Evolutionary conservation across 1,140 invertebrate species (phyloP).

Genomic region (Halesus radiatus): DNA sequence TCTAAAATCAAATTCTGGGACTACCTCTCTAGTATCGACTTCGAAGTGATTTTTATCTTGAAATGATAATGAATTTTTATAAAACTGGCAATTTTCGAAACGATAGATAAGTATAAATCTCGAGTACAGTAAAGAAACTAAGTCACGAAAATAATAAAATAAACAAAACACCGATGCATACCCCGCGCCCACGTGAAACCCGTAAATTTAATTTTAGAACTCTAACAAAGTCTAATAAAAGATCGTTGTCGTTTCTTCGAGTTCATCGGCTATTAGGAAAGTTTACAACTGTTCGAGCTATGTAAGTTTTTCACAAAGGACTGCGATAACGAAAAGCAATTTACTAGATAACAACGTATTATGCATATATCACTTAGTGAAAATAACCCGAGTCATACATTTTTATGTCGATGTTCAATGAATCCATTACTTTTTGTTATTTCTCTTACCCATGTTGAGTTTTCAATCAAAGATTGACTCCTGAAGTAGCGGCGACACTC

Average conservation of each 20-base stretch:
- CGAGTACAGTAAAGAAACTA: no score
- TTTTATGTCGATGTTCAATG: not conserved
- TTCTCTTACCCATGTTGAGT: slow-evolving; percentile 34
- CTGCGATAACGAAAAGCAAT: not conserved
- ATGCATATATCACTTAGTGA: no score
- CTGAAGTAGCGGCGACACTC: slow-evolving; percentile 31
- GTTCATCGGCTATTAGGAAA: not conserved
- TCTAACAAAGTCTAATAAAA: not conserved
- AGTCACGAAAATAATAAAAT: no score
- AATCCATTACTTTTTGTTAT: not conserved
- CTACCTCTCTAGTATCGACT: no score
- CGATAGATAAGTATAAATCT: no score
- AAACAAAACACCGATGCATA: no score
- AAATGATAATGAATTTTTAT: no score
- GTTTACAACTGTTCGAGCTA: no score
- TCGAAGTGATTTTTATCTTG: no score
- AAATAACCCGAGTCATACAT: not conserved
- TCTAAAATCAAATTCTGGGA: no score
- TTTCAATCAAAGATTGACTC: slow-evolving; percentile 31
- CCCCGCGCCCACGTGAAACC: not conserved
- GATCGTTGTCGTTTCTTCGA: slow-evolving; percentile 4
- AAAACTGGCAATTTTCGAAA: no score
- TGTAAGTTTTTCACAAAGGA: not conserved
- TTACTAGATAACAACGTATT: no score
- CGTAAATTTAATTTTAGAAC: slow-evolving; percentile 24